Percentiles rank a stretch among this genome's conserved stretches.
These are phyloP conservation scores for Homarus americanus DNA, from an alignment of 1,140 invertebrate species.

Conservation along the genomic window DNA sequence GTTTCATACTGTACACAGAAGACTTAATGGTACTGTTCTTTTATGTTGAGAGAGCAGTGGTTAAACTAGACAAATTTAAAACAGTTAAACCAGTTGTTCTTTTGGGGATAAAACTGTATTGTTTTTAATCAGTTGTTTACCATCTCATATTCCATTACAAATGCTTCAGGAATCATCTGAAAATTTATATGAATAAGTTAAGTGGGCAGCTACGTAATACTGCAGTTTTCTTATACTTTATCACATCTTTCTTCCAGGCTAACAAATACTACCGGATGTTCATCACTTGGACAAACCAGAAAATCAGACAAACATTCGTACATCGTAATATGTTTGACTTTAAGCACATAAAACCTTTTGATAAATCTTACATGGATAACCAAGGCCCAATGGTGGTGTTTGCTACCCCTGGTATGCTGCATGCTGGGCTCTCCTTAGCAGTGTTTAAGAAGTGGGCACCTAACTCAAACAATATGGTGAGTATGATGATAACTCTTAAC, in stretches of 20 bases:
- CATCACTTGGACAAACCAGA: constrained; percentile 99
- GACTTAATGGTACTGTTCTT: too few relatives aligned
- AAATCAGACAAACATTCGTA: constrained; percentile 99
- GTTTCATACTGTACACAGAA: too few relatives aligned
- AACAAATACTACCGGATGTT: constrained; percentile 99
- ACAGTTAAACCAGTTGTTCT: too few relatives aligned
- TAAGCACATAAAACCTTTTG: constrained; percentile 99
- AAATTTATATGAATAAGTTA: too few relatives aligned
- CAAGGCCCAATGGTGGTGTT: constrained; percentile 99
- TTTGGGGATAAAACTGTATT: too few relatives aligned
- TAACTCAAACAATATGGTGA: constrained; percentile 97
- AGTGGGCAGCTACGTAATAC: too few relatives aligned
- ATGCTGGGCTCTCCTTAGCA: constrained; percentile 97
- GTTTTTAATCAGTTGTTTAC: too few relatives aligned
- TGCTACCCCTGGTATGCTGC: constrained; percentile 99
- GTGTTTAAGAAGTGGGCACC: constrained; percentile 99
- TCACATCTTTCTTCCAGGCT: constrained; percentile 83
- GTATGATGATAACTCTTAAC: constrained; percentile 54
- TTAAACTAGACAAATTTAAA: too few relatives aligned
- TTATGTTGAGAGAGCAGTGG: too few relatives aligned
- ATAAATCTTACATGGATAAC: constrained; percentile 97
- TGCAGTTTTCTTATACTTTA: too few relatives aligned
- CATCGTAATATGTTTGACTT: constrained; percentile 99
- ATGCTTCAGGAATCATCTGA: too few relatives aligned
- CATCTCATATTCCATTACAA: too few relatives aligned